Base-by-base conservation (phyloP, 2,797 vertebrate genomes). In the Onychomys leucogaster region DNA sequence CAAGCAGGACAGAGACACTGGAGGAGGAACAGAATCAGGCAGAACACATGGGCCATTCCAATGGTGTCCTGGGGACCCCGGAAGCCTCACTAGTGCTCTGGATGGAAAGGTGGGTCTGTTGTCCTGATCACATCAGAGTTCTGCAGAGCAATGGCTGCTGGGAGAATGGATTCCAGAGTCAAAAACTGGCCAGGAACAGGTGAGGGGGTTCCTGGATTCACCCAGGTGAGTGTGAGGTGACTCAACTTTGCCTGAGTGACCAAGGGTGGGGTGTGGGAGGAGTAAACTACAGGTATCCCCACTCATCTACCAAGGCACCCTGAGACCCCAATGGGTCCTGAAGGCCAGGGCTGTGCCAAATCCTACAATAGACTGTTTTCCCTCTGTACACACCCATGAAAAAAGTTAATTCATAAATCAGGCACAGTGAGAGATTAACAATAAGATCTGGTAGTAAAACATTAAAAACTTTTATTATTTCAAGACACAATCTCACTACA, bases 101-200 rank as follows among this genome's bases (percentile, higher is more conserved):
- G 55, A 46, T 41, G 52, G 71, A 41, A 86, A 91, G 86, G 34
- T 7, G 43, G 41, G 5, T 19, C 3, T 1, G 0, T 16, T 37
- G 2, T 6, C 29, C 63, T 65, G 34, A 41, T 1, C 0, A 4
- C 16, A 25, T 27, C 1, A 29, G 19, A 41, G 19, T 1, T 61
- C 1, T 14, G 52, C 82, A 37, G 71, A 29, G 52, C 21, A 4
- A 46, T 37, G 8, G 61, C 55, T 82, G 2, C 21, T 63, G 29
- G 43, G 49, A 10, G 34, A 23, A 17, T 11, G 1, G 46, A 41
- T 1, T 1, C 10, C 5, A 27, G 69, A 59, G 57, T 0, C 5
- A 16, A 65, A 49, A 57, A 73, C 2, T 4, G 2, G 13, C 19
- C 16, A 61, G 43, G 67, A 81, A 19, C 12, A 37, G 0, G 0